Base-by-base conservation (phyloP, 92 coral and sea anemone species). In the Galaxea fascicularis region DNA sequence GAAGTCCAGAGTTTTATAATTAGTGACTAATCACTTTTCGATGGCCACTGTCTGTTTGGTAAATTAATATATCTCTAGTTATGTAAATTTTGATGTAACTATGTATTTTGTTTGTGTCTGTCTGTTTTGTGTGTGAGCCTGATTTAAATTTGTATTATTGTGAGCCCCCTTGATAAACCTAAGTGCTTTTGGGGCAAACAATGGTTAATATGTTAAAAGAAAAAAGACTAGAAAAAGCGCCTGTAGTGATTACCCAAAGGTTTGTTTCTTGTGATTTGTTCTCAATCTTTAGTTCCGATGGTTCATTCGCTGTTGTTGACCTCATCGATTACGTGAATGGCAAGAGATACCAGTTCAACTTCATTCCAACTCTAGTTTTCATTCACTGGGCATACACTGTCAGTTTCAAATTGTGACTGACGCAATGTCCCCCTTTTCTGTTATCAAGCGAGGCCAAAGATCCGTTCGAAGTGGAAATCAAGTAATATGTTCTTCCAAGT, bases 401-500 rank as follows among this genome's bases (percentile, higher is more conserved):
- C 52, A 89, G 57, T 64, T 63, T 85, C 87, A 89, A 70, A 65
- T 88, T 85, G 57, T 58, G 60, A 27, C 65, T 63, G 16, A 74
- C 70, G 22, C 93, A 89, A 54, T 84, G 84, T 14, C 93, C 93
- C 13, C 93, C 90, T 30, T 67, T 71, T 24, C 14, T 60, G 78
- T 85, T 85, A 44, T 74, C 64, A 52, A 89, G 72, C 12, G 90
- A 85, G 27, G 82, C 78, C 69, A 28, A 62, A 57, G 51, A 75
- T 39, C 93, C 93, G 47, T 63, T 65, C n/a, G 93, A 89, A 46
- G 93, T 89, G 3, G 93, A 85, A 56, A 89, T 89, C 4, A 89
- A 82, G 46, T 86, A 86, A 21, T 82, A 71, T 47, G 77, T 72
- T 31, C 80, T 86, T 52, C 90, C 93, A 49, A 59, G 35, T 59